Base-by-base conservation (phyloP, 2,797 vertebrate species). In the Selene dorsalis region DNA sequence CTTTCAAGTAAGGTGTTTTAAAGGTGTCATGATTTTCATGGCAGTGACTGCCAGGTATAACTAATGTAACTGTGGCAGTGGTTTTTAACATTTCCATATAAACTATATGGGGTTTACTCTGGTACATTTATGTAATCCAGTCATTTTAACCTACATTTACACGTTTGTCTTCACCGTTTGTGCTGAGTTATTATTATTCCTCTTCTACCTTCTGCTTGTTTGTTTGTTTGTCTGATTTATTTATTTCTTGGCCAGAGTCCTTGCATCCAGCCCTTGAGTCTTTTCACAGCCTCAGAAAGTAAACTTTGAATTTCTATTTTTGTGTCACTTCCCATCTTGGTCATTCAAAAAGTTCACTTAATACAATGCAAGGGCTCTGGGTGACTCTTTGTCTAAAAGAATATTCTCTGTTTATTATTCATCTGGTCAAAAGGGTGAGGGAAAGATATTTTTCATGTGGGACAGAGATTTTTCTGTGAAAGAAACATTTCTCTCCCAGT, bases 381-480 rank as follows among this genome's bases (percentile, higher is more conserved):
- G 32, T 35, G 32, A 35, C 8, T 58, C 35, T 35, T 66, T 16
- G 32, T 69, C 50, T 14, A 20, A 61, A 35, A 47, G 58, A 50
- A 38, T 1, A 24, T 39, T 11, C 22, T 24, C 0, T 64, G 14
- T 61, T 20, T 28, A 47, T 24, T 53, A 30, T 39, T 43, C 22
- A 58, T 22, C 56, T 30, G 16, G 20, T 73, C 28, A 30, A 58
- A 57, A 53, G 30, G 39, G 39, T 41, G 45, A 24, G 22, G 28
- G 20, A 28, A 1, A 17, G n/a, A 59, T 57, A 64, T 26, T 50
- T 38, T 53, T 73, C 20, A 62, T 59, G 13, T 16, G 60, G 30
- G 35, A 70, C 4, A 7, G 60, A 35, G 11, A 16, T 32, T 68
- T 69, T 79, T 77, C 68, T 62, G 28, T 59, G 22, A 64, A 71